Conservation (phyloP, 2,797 vertebrate species). For the Zenarchopterus dispar region DNA sequence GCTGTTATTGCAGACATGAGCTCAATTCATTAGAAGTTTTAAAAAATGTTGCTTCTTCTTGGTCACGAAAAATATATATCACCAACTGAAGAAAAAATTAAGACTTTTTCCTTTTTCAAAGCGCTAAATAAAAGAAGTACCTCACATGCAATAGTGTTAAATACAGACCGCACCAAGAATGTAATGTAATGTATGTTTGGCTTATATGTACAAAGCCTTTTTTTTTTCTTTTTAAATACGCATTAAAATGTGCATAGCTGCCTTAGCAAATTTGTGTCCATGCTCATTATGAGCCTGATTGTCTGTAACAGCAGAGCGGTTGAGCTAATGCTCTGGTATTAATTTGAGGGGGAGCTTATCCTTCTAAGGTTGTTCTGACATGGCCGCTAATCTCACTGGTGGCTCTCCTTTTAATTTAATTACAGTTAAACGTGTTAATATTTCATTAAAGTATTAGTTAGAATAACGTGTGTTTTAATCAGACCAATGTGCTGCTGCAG, state of each 20-base stretch:
- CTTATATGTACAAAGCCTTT: not conserved
- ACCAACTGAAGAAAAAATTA: no score
- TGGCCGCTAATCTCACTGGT: conserved; percentile 75
- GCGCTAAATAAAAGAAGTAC: not conserved
- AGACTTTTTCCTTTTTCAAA: no score
- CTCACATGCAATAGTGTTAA: not conserved
- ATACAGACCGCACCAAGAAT: not conserved
- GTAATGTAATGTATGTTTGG: not conserved
- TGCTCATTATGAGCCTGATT: conserved; percentile 27
- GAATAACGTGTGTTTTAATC: conserved; percentile 72
- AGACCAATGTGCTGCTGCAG: conserved; percentile 39
- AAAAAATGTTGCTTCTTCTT: no score
- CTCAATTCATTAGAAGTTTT: no score
- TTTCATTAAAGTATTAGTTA: conserved; percentile 81
- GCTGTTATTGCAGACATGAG: no score
- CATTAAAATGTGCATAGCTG: conserved; percentile 4
- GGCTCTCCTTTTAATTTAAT: conserved; percentile 82
- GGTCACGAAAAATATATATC: no score
- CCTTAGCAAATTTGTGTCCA: conserved; percentile 14
- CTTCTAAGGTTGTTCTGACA: conserved; percentile 69
- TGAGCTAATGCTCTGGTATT: conserved; percentile 67
- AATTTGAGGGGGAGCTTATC: conserved; percentile 71
- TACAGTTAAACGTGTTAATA: conserved; percentile 79
- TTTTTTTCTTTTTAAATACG: not conserved
- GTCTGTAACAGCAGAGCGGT: conserved; percentile 45